Evolutionary conservation across 2,113 vertebrate genomes (phyloP), one percentile per base, ranked within the genome.

Genomic region (Microtus pennsylvanicus): DNA sequence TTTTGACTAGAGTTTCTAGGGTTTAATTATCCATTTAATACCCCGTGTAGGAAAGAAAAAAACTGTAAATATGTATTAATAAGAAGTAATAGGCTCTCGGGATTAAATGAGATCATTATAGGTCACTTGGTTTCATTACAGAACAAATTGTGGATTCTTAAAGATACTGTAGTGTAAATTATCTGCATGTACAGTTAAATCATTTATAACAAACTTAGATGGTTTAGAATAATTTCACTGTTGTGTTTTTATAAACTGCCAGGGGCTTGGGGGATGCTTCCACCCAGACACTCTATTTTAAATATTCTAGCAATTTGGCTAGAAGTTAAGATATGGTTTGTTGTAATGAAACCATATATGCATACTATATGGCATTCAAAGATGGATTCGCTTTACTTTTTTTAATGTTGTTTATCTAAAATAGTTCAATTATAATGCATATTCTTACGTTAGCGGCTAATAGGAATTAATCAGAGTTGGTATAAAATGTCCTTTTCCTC

Each of bases 61-160:
- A 69, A 50, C 16, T 38, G 26, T 38, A 77, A 95, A 76, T 94
- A 74, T 9, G 28, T 91, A 50, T 87, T 94, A 52, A 83, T 82
- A 91, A 74, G 50, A 96, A 95, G 47, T 90, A 78, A 30, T 69
- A 93, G 58, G 45, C 85, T 94, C n/a, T 94, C 1, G 30, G 75
- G 89, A 91, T 95, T 96, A 76, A 85, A 82, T 89, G 85, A 97
- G 24, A 77, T 92, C 50, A 87, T 89, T 96, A 89, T n/a, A 93
- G 52, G 58, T 91, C 67, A 89, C 75, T 96, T 83, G 63, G 75
- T 90, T 74, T 17, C 75, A 1, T 83, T 94, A 70, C 67, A 70
- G 82, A 91, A 85, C 47, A 75, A 83, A 9, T 72, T 87, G 45
- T 70, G 94, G 50, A 89, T 47, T 91, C 19, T 94, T 88, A 90